These are phyloP conservation scores for Triplophysa dalaica DNA, from an alignment of 2,113 vertebrate genomes.

Conservation along the genomic window DNA sequence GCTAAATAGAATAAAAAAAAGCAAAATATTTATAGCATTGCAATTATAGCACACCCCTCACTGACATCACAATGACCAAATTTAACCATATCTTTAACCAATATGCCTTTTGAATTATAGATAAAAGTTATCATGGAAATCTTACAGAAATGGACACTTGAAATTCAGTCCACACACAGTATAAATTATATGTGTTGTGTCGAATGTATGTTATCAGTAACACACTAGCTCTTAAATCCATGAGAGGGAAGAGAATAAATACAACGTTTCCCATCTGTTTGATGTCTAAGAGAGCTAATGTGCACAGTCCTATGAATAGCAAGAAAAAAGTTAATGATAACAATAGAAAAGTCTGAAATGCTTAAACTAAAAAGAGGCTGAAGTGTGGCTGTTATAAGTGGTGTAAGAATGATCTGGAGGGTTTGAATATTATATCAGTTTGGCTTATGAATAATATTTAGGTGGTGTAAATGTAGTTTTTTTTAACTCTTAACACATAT, in stretches of 20 bases:
- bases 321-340: background rate
- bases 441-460: too few species aligned
- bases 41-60: too few species aligned
- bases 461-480: background rate
- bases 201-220: background rate
- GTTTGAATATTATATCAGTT: too few species aligned
- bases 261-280: background rate
- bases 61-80: too few species aligned
- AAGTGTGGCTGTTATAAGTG: too few species aligned
- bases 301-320: slow-evolving; percentile 1
- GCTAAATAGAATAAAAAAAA: too few species aligned
- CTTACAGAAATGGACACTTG: background rate
- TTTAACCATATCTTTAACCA: too few species aligned
- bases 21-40: too few species aligned
- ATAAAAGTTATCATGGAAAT: too few species aligned
- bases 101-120: too few species aligned
- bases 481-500: background rate
- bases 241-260: background rate
- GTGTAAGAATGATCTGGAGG: too few species aligned
- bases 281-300: background rate
- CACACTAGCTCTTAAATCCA: background rate
- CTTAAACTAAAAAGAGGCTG: background rate
- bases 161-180: background rate
- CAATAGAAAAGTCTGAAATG: background rate
- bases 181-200: background rate